Conservation (phyloP, 1,140 invertebrate genomes). For the Melanaphis sacchari region DNA sequence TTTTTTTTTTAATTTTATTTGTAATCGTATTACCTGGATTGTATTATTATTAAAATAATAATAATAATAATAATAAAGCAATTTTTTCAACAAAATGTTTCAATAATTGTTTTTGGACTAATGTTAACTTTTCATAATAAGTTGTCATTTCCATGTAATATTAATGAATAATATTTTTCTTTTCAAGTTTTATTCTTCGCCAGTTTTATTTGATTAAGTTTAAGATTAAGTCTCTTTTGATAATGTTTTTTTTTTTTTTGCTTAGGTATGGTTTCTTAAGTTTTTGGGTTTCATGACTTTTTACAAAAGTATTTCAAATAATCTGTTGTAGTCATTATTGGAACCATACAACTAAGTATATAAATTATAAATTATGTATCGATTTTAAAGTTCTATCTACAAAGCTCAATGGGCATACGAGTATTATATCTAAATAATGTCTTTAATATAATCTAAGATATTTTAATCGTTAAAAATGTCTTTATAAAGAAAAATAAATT, state of each 20-base stretch:
- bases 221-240: constrained; percentile 37
- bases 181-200: background rate
- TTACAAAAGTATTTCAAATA: constrained; percentile 26
- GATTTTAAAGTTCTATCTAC: background rate
- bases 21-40: background rate
- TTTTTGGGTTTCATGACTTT: background rate
- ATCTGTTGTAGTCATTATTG: constrained; percentile 18
- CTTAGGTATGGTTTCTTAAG: constrained; percentile 3
- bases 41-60: background rate
- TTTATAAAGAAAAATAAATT: background rate
- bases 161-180: background rate
- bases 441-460: background rate
- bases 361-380: constrained; percentile 14
- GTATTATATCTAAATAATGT: background rate
- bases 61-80: background rate
- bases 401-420: background rate
- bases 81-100: background rate
- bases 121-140: constrained; percentile 23
- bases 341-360: background rate
- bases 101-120: constrained; percentile 22
- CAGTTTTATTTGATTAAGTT: constrained; percentile 34
- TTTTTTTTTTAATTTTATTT: background rate
- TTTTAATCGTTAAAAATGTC: background rate
- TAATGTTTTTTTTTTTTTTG: background rate
- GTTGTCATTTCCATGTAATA: constrained; percentile 7